Percentiles rank a stretch among this genome's conserved stretches.
Conservation (phyloP, 2,797 vertebrate genomes). For the Lepilemur septentrionalis region DNA sequence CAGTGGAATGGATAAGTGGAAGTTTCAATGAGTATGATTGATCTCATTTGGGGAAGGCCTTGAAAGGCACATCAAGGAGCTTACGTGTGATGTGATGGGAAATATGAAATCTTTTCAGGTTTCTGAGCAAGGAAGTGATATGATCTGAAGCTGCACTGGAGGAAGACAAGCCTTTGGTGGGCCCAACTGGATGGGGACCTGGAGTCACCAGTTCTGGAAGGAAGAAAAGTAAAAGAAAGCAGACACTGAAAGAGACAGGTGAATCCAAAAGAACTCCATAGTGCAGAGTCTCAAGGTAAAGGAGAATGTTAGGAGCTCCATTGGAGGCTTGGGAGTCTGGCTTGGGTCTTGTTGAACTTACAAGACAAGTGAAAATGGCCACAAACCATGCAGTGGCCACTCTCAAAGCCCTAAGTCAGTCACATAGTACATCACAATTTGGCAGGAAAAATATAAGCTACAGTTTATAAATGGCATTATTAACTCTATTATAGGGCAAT, state of each 20-base stretch:
- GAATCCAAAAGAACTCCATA: neutral
- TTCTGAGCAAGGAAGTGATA: neutral
- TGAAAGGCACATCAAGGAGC: neutral
- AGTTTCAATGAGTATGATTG: neutral
- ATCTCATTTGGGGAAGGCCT: neutral
- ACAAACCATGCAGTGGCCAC: neutral
- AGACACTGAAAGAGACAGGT: neutral
- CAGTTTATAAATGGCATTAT: neutral
- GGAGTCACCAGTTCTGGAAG: neutral
- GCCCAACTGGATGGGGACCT: rapidly evolving
- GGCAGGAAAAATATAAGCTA: neutral
- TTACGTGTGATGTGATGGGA: neutral
- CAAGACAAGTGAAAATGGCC: neutral
- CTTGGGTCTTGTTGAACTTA: neutral
- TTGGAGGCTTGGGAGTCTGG: rapidly evolving
- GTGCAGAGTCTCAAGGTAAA: rapidly evolving
- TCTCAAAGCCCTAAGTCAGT: neutral
- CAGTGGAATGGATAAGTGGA: neutral
- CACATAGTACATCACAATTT: neutral
- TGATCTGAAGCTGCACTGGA: neutral
- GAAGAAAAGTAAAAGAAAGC: neutral
- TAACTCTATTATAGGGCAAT: neutral
- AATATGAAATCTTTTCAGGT: neutral
- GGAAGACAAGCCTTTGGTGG: neutral
- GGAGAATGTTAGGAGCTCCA: neutral